Base-by-base conservation (phyloP, 2,888 invertebrate genomes). In the Harpagoxenus sublaevis region DNA sequence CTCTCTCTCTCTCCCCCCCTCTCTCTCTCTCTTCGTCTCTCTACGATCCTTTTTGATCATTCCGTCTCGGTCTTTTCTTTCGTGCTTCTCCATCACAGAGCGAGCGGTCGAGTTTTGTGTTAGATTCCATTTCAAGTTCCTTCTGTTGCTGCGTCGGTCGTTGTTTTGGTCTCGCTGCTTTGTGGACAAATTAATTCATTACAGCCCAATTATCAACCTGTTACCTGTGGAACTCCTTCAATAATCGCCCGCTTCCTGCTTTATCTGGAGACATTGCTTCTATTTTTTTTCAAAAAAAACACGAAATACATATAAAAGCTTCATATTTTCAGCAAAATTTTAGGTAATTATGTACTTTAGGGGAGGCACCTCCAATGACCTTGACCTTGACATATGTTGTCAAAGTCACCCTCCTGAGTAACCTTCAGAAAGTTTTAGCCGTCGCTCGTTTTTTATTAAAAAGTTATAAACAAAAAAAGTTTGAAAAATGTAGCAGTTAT, bases 191-290 rank as follows among this genome's bases (percentile, higher is more conserved):
- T 94, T 93, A 93, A 94, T 93, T 94, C 94, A 94, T 94, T 94
- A 94, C 93, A 89, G 91, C 89, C 93, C 94, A 94, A 94, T 95
- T 95, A 94, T 94, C 92, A 91, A 86, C 92, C 92, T 78, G 84
- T 91, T 89, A 90, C 84, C 85, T 89, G 86, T 70, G 74, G 57
- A 42, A 55, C 28, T 42, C 51, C 70, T 78, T 45, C 23, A 23
- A 57, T 35, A 70, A 70, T 77, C 71, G 66, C 73, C 84, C 55
- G 84, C 74, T 87, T 86, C 75, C 66, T 73, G 81, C 53, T 70
- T 71, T 4, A 48, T 48, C 3, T 8, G 28, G 31, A 45, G 15
- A 35, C 4, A 2, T 18, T 35, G 48, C 45, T 79, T 45, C 3
- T 10, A 23, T 2, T 71, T 28, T 73, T 28, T 71, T 35, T 78